Evolutionary conservation across 2,797 vertebrate genomes (phyloP).

Genomic region (Acanthiza pusilla): DNA sequence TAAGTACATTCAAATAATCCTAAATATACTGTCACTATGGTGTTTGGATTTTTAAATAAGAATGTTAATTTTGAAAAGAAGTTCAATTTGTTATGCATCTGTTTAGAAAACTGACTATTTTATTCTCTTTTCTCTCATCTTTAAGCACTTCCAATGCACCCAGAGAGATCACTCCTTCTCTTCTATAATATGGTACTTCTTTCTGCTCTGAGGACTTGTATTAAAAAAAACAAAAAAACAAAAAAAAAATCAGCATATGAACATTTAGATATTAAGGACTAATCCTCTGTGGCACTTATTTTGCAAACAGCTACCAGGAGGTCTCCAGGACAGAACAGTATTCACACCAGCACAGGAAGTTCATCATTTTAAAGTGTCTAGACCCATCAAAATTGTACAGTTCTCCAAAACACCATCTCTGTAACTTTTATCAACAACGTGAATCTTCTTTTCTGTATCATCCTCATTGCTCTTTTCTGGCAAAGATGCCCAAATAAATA

Average conservation of each 20-base stretch:
- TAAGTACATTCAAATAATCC: background rate
- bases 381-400: background rate
- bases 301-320: background rate
- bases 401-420: background rate
- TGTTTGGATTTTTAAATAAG: background rate
- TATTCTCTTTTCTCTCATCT: background rate
- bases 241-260: background rate
- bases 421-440: background rate
- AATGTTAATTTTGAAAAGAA: background rate
- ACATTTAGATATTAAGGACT: background rate
- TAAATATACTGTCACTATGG: background rate
- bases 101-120: background rate
- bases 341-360: background rate
- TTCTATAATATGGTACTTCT: background rate
- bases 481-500: background rate
- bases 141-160: background rate
- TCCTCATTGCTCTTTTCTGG: background rate
- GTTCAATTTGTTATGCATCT: background rate
- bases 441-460: background rate
- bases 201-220: background rate
- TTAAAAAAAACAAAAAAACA: background rate
- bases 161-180: background rate
- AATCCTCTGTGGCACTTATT: background rate
- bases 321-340: background rate
- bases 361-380: background rate